These are phyloP conservation scores for Oxyruncus cristatus DNA, from an alignment of 2,113 vertebrate genomes.

Conservation along the genomic window DNA sequence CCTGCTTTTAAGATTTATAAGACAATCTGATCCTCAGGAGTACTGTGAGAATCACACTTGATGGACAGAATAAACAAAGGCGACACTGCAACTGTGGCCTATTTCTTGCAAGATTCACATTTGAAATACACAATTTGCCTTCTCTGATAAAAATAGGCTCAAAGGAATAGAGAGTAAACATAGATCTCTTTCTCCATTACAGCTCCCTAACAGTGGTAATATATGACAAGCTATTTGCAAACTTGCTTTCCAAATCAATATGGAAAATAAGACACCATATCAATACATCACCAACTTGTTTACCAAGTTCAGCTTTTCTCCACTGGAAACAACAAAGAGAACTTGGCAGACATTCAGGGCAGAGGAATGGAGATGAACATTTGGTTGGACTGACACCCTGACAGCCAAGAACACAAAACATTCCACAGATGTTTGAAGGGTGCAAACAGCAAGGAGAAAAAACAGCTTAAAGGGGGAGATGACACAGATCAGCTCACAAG, in stretches of 20 bases:
- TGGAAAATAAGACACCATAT: not conserved
- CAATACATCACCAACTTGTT: not conserved
- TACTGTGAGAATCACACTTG: not conserved
- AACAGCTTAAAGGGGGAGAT: not conserved
- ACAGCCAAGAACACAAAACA: not conserved
- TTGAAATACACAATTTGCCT: not conserved
- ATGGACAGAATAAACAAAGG: not conserved
- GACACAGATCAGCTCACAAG: rapidly evolving
- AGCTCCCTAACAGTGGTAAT: not conserved
- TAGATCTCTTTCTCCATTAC: not conserved
- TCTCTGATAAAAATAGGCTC: not conserved
- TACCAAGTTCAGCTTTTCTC: not conserved
- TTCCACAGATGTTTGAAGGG: not conserved
- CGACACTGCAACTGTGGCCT: not conserved
- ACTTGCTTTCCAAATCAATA: not conserved
- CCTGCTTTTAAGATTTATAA: not conserved
- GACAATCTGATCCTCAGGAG: not conserved
- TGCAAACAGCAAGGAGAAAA: not conserved
- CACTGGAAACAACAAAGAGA: not conserved
- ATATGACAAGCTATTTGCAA: not conserved
- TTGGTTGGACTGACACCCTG: not conserved
- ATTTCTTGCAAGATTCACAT: not conserved
- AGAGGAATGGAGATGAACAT: not conserved
- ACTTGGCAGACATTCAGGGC: not conserved
- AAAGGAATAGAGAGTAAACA: not conserved